Percentiles rank a stretch among this genome's conserved stretches.
These are phyloP conservation scores for Drosophila pachea DNA, from an alignment of 1,140 invertebrate genomes.

Conservation along the genomic window DNA sequence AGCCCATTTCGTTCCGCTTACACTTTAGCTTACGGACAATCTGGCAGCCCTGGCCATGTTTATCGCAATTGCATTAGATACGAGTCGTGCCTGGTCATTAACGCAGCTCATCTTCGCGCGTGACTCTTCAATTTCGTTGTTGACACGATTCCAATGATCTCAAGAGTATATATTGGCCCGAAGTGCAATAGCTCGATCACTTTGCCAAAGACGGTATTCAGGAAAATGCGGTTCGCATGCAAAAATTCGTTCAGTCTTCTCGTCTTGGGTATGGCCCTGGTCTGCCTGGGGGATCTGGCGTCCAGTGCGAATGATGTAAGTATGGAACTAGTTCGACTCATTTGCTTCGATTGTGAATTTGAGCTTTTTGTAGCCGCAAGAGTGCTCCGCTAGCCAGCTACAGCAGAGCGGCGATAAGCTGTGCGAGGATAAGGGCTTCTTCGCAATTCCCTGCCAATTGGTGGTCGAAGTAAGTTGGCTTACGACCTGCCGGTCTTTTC, in stretches of 20 bases:
- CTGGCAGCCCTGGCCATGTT: background rate
- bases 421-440: background rate
- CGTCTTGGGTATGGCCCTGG: conserved; percentile 5
- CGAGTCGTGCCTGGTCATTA: too few relatives aligned
- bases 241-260: conserved; percentile 3
- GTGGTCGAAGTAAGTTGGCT: background rate
- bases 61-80: too few relatives aligned
- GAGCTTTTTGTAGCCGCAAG: background rate
- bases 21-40: background rate
- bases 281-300: conserved; percentile 5
- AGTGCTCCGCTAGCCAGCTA: background rate
- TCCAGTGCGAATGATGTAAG: background rate
- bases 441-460: background rate
- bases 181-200: background rate
- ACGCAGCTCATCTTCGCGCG: too few relatives aligned
- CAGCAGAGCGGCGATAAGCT: too few relatives aligned
- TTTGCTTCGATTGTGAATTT: too few relatives aligned
- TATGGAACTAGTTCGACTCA: background rate
- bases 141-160: background rate
- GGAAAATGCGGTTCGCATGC: conserved; percentile 9
- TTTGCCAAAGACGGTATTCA: background rate
- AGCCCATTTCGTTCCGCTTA: too few relatives aligned
- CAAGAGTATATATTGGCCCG: conserved; percentile 12
- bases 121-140: too few relatives aligned
- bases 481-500: background rate